phyloP scores from a whole-genome alignment of 1,140 invertebrate species.

The Meloidogyne exigua region DNA sequence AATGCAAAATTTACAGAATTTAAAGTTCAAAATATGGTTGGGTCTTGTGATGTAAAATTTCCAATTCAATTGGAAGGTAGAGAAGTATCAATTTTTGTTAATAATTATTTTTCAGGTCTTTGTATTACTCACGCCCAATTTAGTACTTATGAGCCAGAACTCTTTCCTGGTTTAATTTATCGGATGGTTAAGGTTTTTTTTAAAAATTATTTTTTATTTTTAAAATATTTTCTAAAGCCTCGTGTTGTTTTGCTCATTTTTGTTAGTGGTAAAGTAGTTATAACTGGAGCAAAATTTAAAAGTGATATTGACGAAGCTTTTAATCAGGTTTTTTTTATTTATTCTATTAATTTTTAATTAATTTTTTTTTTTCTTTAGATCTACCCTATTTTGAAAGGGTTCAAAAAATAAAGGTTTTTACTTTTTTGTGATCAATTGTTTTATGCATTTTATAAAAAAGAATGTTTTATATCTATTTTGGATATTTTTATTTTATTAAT shows the following conservation, averaged over 20 bases:
- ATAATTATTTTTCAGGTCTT: constrained; percentile 11
- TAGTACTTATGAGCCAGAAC: constrained; percentile 74
- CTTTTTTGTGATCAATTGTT: too few relatives aligned
- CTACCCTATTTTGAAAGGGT: constrained; percentile 97
- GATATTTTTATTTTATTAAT: too few relatives aligned
- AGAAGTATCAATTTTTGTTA: constrained; percentile 71
- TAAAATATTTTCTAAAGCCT: constrained; percentile 67
- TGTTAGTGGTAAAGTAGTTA: constrained; percentile 57
- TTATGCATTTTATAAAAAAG: background rate
- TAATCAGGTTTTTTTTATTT: constrained; percentile 97
- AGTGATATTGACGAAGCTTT: constrained; percentile 99
- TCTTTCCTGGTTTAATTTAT: constrained; percentile 98
- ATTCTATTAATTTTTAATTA: constrained; percentile 78
- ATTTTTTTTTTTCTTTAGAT: constrained; percentile 65
- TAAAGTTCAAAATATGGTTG: constrained; percentile 95
- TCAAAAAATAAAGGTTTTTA: constrained; percentile 76
- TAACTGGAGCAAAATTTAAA: constrained; percentile 88
- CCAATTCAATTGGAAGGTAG: constrained; percentile 90
- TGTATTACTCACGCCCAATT: constrained; percentile 73
- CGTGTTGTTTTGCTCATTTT: constrained; percentile 84
- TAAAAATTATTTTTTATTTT: background rate
- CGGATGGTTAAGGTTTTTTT: constrained; percentile 82
- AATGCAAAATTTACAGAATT: constrained; percentile 97
- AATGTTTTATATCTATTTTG: background rate
- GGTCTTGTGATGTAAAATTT: constrained; percentile 98